Base-by-base conservation (phyloP, 2,888 invertebrate genomes). In the Smittia sp. region DNA sequence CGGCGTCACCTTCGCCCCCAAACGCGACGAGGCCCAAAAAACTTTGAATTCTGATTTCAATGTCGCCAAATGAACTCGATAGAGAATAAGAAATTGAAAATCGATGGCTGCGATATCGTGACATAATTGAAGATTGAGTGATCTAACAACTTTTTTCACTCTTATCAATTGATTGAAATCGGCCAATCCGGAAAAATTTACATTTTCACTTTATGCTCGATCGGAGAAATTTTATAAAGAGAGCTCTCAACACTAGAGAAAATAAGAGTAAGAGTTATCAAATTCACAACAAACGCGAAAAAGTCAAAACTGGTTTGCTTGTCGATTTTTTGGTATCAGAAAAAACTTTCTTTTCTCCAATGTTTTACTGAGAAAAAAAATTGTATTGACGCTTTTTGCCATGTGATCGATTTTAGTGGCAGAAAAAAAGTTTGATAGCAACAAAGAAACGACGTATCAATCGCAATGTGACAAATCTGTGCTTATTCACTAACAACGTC, bases 261-360 rank as follows among this genome's bases (percentile, higher is more conserved):
- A 32, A 32, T 32, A 32, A 9, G 4, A 32, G 32, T 32, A 32
- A 32, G 32, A 32, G 9, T 58, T 58, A 58, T 58, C 58, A 20
- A 58, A 46, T 46, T 46, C 15, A 46, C 46, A 20, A 58, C 58
- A 58, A 58, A 58, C 58, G 58, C 58, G 11, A 22, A 46, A 46
- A 13, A n/a, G 46, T n/a, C 4, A 2, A 46, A 58, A 58, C 58
- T 18, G 58, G 58, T 58, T 58, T 32, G 58, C 2, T 58, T 58
- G 58, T 22, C 58, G 22, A 58, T 22, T 58, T 58, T n/a, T n/a
- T n/a, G n/a, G 58, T 58, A 58, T 58, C 58, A 58, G n/a, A n/a
- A n/a, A 58, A 58, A 46, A 58, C 58, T 58, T 58, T 58, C 58
- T 58, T 58, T 58, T 58, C 58, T 58, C 13, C 52, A 52, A 52